phyloP scores from a whole-genome alignment of 2,113 vertebrate genomes.

The Megaptera novaeangliae region DNA sequence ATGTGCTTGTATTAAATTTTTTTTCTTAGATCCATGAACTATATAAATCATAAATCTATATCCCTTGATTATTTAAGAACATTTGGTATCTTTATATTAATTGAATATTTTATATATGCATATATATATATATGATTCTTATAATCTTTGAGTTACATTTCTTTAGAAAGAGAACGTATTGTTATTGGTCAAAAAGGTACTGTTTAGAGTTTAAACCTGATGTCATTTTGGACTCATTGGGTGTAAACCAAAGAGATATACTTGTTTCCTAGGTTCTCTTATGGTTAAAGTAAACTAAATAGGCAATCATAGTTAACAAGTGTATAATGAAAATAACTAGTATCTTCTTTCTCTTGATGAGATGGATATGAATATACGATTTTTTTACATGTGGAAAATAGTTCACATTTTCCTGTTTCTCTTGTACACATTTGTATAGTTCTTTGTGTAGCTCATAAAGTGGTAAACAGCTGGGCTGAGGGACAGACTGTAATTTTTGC shows the following conservation, averaged over 20 bases:
- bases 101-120: not conserved
- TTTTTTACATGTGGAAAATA: not conserved
- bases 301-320: not conserved
- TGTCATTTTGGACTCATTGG: not conserved
- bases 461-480: not conserved
- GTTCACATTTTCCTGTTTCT: not conserved
- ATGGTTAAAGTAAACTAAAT: not conserved
- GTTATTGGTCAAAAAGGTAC: not conserved
- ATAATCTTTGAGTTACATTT: not conserved
- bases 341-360: not conserved
- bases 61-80: not conserved
- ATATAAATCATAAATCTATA: not conserved
- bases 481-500: not conserved
- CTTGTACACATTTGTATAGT: fast-evolving
- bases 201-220: not conserved
- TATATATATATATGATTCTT: not conserved
- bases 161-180: not conserved
- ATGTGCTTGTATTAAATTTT: not conserved
- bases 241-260: not conserved
- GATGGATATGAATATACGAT: not conserved
- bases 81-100: not conserved
- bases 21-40: not conserved
- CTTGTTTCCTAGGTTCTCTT: not conserved
- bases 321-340: not conserved
- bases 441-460: not conserved